Base-by-base conservation (phyloP, 2,888 invertebrate genomes). In the Pammene fasciana region DNA sequence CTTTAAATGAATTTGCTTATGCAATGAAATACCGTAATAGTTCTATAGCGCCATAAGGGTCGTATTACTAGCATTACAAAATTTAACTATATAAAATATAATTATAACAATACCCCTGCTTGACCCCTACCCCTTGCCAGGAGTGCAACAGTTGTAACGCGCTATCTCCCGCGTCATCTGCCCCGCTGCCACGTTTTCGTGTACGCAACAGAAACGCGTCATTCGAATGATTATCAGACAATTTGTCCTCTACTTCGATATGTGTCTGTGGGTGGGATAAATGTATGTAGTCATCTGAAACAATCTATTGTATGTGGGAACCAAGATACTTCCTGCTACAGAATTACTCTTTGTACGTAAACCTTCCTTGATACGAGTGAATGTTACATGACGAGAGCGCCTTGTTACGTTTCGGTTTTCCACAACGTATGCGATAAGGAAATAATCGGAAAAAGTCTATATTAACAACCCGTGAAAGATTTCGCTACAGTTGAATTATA, bases 271-370 rank as follows among this genome's bases (percentile, higher is more conserved):
- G 7, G 8, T 8, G 8, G n/a, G 54, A 26, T 36, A 45, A 55
- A 50, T 72, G 73, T 75, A 79, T 77, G 62, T 10, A 36, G 48
- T 46, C 9, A 78, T 77, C 72, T 76, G 76, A 76, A 75, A 64
- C 73, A 75, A 80, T 79, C 75, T 75, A 74, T 78, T n/a, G n/a
- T 75, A 81, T 80, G 73, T 75, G 72, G 72, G 73, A 73, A 64
- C 71, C 72, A 72, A 54, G 54, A 76, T 75, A 75, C 78, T 80
- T 75, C 71, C 78, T 71, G 67, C 68, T 57, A 71, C 74, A 26
- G 48, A 60, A 60, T 57, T 46, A 34, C 62, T 62, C 62, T 61
- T 48, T 41, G 61, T 38, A 26, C 26, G 2, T 26, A 36, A 48
- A 38, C 48, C 48, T 48, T 60, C 60, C 41, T 41, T 5, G 6